phyloP scores from a whole-genome alignment of 1,140 invertebrate genomes.

The Centruroides sculpturatus region DNA sequence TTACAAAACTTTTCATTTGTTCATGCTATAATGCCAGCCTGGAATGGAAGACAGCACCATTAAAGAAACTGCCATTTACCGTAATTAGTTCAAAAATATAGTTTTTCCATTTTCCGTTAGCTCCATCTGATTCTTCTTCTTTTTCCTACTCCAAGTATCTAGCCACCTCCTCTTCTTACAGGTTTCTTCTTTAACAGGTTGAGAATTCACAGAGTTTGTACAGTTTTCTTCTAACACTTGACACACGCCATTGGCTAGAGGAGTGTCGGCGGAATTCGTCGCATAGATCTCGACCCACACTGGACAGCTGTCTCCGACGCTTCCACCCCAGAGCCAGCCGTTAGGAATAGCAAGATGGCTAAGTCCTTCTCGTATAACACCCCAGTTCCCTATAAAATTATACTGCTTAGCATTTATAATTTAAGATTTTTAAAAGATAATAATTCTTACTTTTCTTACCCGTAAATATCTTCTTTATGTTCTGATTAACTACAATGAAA shows the following conservation, averaged over 20 bases:
- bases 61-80: too few species aligned
- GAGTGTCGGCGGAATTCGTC: neutral
- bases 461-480: slow-evolving; percentile 25
- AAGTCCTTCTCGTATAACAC: slow-evolving; percentile 48
- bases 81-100: too few species aligned
- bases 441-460: slow-evolving; percentile 20
- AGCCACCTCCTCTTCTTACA: too few species aligned
- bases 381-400: slow-evolving; percentile 35
- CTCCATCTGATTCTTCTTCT: too few species aligned
- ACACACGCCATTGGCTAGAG: slow-evolving; percentile 1
- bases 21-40: too few species aligned
- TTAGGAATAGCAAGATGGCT: slow-evolving; percentile 60
- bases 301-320: slow-evolving; percentile 52
- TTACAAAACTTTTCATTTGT: too few species aligned
- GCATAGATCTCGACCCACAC: slow-evolving; percentile 42
- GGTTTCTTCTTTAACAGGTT: too few species aligned
- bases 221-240: neutral
- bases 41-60: too few species aligned
- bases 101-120: too few species aligned
- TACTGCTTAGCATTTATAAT: too few species aligned
- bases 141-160: too few species aligned
- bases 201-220: too few species aligned
- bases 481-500: slow-evolving; percentile 29
- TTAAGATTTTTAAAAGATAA: neutral
- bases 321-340: slow-evolving; percentile 64